phyloP scores from a whole-genome alignment of 2,113 vertebrate species.

The Notothenia rossii region DNA sequence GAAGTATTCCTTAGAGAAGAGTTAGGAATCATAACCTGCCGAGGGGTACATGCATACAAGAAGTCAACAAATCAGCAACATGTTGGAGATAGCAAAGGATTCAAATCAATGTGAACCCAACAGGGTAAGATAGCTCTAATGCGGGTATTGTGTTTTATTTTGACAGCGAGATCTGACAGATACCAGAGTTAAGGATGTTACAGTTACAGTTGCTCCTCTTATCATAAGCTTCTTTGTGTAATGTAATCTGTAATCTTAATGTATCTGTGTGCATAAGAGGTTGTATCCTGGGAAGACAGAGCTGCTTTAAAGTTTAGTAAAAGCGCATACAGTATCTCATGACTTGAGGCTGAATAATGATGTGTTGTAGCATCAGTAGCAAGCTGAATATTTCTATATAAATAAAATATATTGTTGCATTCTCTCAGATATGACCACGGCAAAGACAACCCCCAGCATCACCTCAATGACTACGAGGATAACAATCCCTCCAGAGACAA shows the following conservation, averaged over 20 bases:
- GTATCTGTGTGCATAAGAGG: too few relatives aligned
- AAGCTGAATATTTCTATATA: not conserved
- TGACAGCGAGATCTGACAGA: not conserved
- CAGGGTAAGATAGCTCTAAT: not conserved
- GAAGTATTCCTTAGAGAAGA: too few relatives aligned
- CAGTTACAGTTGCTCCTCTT: not conserved
- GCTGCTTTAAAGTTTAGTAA: not conserved
- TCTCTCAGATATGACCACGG: slow-evolving; percentile 65
- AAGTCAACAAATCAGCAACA: not conserved
- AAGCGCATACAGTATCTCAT: not conserved
- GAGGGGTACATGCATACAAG: not conserved
- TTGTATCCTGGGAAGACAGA: not conserved
- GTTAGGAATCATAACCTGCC: not conserved
- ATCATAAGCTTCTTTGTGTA: not conserved
- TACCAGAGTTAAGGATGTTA: too few relatives aligned
- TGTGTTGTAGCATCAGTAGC: not conserved
- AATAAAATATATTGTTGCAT: not conserved
- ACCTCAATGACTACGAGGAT: slow-evolving; percentile 43
- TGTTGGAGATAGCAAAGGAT: not conserved
- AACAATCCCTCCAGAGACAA: slow-evolving; percentile 54
- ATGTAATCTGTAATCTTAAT: too few relatives aligned
- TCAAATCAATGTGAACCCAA: not conserved
- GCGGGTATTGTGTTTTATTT: too few relatives aligned
- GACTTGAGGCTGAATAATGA: not conserved
- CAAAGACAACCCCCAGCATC: slow-evolving; percentile 48